phyloP scores from a whole-genome alignment of 2,797 vertebrate species.

The Gymnothorax reevesii region DNA sequence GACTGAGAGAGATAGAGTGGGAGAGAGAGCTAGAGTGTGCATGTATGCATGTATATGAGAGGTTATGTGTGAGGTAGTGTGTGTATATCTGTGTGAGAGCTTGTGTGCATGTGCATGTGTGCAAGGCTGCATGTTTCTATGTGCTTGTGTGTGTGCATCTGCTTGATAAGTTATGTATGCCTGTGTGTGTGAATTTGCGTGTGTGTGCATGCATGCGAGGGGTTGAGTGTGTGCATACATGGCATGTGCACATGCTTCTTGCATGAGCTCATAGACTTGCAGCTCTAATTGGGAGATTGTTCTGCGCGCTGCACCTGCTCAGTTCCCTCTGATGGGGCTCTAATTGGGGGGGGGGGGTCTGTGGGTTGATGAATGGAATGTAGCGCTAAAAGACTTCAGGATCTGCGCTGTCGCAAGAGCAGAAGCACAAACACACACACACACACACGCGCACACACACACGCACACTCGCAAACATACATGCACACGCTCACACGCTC shows the following conservation, averaged over 20 bases:
- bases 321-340: conserved; percentile 53
- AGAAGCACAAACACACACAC: conserved; percentile 29
- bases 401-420: conserved; percentile 66
- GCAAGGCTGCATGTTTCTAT: neutral
- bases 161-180: neutral
- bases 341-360: conserved; percentile 38
- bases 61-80: neutral
- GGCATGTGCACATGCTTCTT: conserved; percentile 12
- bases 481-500: no score
- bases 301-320: conserved; percentile 63
- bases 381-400: conserved; percentile 49
- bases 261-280: conserved; percentile 47
- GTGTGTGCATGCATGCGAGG: neutral
- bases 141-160: conserved; percentile 21
- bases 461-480: no score
- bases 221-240: neutral
- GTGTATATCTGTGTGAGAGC: neutral
- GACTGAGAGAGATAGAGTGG: neutral
- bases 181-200: neutral
- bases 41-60: neutral
- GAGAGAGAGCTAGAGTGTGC: conserved; percentile 22
- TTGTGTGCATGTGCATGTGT: neutral
- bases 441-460: neutral
- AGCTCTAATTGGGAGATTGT: conserved; percentile 54
- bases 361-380: conserved; percentile 64